Conservation (phyloP, 2,113 vertebrate genomes). For the Phyllostomus hastatus region DNA sequence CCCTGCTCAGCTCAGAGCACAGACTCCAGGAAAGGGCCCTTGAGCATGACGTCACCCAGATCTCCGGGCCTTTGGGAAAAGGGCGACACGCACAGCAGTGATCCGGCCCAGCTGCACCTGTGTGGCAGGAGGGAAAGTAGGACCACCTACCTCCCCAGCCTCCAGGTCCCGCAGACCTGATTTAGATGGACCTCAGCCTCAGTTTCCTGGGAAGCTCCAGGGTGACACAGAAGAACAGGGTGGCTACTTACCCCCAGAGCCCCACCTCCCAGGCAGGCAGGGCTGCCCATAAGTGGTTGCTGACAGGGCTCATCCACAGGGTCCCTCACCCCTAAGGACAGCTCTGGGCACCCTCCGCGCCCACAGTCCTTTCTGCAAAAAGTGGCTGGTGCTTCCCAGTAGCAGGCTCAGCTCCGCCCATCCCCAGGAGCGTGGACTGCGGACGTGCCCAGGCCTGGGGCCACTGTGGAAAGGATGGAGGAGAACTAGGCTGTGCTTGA, state of each 20-base stretch:
- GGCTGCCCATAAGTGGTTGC: not conserved
- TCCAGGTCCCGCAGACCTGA: not conserved
- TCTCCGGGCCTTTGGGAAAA: not conserved
- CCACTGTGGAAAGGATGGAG: not conserved
- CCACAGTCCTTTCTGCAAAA: not conserved
- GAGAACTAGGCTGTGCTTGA: not conserved
- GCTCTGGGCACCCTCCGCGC: not conserved
- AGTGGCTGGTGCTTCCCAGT: not conserved
- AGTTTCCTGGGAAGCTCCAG: not conserved
- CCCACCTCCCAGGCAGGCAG: not conserved
- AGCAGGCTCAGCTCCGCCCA: not conserved
- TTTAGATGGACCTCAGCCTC: not conserved
- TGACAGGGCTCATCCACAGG: not conserved
- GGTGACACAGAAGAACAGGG: not conserved
- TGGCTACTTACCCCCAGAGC: not conserved
- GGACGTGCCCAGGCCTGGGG: not conserved
- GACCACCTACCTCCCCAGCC: not conserved
- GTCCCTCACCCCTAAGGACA: not conserved
- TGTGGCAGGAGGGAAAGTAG: not conserved
- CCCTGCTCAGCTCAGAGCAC: not conserved
- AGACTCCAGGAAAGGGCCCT: too few relatives aligned
- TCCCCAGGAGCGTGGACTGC: not conserved
- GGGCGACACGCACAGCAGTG: not conserved
- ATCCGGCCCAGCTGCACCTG: not conserved
- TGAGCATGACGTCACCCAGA: not conserved